Conservation (phyloP, 2,797 vertebrate species). For the Brotula barbata region DNA sequence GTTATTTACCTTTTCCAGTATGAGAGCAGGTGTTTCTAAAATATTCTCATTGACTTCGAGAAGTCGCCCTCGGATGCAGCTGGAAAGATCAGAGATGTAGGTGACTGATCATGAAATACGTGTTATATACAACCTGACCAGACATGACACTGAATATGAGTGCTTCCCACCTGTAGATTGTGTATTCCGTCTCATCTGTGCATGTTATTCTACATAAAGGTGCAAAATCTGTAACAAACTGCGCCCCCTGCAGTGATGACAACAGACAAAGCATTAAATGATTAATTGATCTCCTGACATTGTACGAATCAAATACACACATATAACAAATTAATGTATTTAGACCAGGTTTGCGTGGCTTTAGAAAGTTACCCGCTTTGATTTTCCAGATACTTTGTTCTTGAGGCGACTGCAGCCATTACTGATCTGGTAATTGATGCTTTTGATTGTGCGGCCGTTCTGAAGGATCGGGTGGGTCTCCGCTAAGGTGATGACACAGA, state of each 20-base stretch:
- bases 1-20: constrained; percentile 89
- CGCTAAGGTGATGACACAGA: constrained; percentile 93
- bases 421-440: constrained; percentile 95
- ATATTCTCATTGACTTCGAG: constrained; percentile 97
- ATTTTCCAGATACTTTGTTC: constrained; percentile 97
- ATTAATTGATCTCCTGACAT: too few species aligned
- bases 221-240: constrained; percentile 95
- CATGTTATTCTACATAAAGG: constrained; percentile 94
- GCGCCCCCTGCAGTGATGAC: constrained; percentile 83
- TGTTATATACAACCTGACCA: neutral
- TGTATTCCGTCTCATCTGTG: constrained; percentile 90
- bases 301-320: neutral
- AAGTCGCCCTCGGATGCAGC: constrained; percentile 93
- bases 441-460: constrained; percentile 84
- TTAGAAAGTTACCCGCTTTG: constrained; percentile 85
- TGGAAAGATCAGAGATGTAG: constrained; percentile 56
- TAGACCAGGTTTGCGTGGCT: neutral
- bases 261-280: neutral
- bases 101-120: neutral
- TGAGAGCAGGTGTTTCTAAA: constrained; percentile 83
- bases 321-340: neutral
- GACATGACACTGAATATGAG: neutral
- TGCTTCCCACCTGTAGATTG: constrained; percentile 87
- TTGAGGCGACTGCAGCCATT: constrained; percentile 92
- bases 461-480: constrained; percentile 94